Base-by-base conservation (phyloP, 2,113 vertebrate species). In the Spilogale gracilis region DNA sequence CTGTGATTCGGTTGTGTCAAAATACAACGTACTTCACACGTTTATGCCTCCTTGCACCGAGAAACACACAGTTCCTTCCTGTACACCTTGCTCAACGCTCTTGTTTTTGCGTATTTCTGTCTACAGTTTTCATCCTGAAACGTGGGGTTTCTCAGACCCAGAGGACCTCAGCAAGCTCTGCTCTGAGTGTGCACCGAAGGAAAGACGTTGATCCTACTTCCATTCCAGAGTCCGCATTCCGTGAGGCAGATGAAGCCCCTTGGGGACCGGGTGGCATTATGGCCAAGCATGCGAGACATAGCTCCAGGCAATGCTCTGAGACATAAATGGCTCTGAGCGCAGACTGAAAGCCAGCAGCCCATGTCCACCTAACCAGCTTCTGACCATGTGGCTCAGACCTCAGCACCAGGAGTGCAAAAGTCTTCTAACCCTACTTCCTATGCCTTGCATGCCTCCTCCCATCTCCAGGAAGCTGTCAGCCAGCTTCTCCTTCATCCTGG, bases 71-170 rank as follows among this genome's bases (percentile, higher is more conserved):
- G 73, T 84, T 97, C 69, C 74, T 95, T 89, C 86, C 87, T 89
- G 80, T 17, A 14, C 10, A 84, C 43, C 67, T 89, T 92, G 80
- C 80, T 89, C 21, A 48, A 69, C 38, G 69, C 18, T 69, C 94
- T 91, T 93, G 71, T 43, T 89, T 95, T 74, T 90, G 83, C 74
- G 93, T 54, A 90, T 48, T 93, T 95, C 74, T 81, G 73, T 94
- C 52, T 89, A 60, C 20, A 56, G 32, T 50, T 61, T 94, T 96
- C 54, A 84, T 61, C 60, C 30, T 2, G 0, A 65, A 86, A 83
- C 38, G 5, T 38, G 45, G 56, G 48, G 9, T 65, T 89, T 63
- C 50, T 97, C 25, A 60, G 79, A 43, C 78, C 91, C 48, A n/a
- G 54, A 81, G 18, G n/a, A 93, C 48, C 67, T 6, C 1, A 27